Evolutionary conservation across 1,140 invertebrate genomes (phyloP).

Genomic region (Cecropterus lyciades): DNA sequence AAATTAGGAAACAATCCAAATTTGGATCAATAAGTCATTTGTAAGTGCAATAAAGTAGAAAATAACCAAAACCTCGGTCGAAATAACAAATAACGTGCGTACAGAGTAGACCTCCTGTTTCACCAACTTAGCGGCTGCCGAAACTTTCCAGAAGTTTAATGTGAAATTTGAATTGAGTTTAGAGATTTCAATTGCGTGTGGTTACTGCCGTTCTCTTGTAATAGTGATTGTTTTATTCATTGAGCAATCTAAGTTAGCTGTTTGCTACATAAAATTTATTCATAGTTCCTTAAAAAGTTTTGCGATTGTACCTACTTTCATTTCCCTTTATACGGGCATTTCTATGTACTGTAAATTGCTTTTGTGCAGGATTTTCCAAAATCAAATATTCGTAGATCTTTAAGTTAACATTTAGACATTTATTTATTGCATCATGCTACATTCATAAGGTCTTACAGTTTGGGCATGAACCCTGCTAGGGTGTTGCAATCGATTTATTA

Average conservation of each 20-base stretch:
- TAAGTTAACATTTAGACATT: too few relatives aligned
- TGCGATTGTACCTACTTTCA: constrained; percentile 8
- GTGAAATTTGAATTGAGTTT: constrained; percentile 53
- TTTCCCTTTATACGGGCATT: background rate
- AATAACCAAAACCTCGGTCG: too few relatives aligned
- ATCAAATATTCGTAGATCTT: too few relatives aligned
- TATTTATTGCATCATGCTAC: too few relatives aligned
- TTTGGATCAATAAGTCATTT: too few relatives aligned
- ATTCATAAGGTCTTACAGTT: too few relatives aligned
- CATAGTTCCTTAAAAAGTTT: constrained; percentile 32
- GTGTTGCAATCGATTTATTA: too few relatives aligned
- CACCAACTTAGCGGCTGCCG: constrained; percentile 54
- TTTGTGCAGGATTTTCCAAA: background rate
- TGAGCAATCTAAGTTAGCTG: constrained; percentile 46
- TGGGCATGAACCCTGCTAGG: too few relatives aligned
- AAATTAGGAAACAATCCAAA: too few relatives aligned
- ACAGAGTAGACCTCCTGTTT: constrained; percentile 39
- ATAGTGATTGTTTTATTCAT: constrained; percentile 49
- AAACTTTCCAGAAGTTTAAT: constrained; percentile 58
- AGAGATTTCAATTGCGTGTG: constrained; percentile 52
- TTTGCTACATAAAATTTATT: constrained; percentile 37
- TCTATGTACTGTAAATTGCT: background rate
- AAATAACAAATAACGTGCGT: too few relatives aligned
- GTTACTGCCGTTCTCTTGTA: constrained; percentile 38
- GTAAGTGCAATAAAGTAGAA: too few relatives aligned